Evolutionary conservation across 2,113 vertebrate species (phyloP).

Genomic region (Nerophis lumbriciformis): DNA sequence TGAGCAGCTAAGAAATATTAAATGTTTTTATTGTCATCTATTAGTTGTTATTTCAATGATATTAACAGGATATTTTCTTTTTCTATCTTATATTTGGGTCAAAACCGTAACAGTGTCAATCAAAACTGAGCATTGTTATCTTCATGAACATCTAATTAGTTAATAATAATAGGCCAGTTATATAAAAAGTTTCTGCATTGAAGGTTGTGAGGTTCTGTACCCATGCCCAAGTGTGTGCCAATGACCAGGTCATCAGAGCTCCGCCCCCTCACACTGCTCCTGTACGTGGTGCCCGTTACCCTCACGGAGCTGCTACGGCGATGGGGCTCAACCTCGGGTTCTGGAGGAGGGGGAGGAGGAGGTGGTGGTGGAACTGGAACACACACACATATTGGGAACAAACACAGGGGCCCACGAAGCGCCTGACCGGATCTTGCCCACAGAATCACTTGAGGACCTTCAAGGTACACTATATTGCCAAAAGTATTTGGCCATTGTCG

Average conservation of each 20-base stretch:
- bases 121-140: not conserved
- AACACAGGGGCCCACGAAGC: constrained; percentile 11
- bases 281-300: constrained; percentile 77
- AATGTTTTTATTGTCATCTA: too few relatives aligned
- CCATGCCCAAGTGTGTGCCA: constrained; percentile 77
- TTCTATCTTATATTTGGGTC: too few relatives aligned
- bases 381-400: constrained; percentile 39
- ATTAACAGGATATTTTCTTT: too few relatives aligned
- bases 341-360: constrained; percentile 64
- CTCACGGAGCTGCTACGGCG: constrained; percentile 83
- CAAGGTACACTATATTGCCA: too few relatives aligned
- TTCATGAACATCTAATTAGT: too few relatives aligned
- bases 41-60: too few relatives aligned
- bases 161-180: not conserved
- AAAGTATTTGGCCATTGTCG: too few relatives aligned
- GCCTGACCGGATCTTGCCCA: not conserved
- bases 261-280: constrained; percentile 77
- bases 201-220: constrained; percentile 40
- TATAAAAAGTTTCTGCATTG: constrained; percentile 2
- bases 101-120: too few relatives aligned
- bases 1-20: too few relatives aligned
- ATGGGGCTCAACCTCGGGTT: constrained; percentile 77
- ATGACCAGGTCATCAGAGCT: constrained; percentile 77
- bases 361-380: constrained; percentile 60
- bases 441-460: too few relatives aligned